phyloP scores from a whole-genome alignment of 2,797 vertebrate genomes.

The Synaphobranchus kaupii region DNA sequence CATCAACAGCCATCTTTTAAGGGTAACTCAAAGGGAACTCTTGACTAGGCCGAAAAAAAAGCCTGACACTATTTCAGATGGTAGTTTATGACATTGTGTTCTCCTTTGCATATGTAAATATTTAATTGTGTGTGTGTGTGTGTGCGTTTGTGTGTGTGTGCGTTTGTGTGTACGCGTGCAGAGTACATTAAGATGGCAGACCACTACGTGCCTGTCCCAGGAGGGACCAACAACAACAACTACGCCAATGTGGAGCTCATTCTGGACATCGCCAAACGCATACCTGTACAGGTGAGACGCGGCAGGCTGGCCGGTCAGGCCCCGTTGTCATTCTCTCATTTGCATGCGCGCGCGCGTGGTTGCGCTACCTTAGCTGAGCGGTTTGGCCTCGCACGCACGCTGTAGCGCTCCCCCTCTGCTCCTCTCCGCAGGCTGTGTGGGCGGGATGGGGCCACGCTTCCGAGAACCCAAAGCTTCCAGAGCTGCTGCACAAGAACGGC shows the following conservation, averaged over 20 bases:
- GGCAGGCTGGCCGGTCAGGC: neutral
- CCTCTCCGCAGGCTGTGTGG: slow-evolving; percentile 86
- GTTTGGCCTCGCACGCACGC: neutral
- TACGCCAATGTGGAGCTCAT: slow-evolving; percentile 97
- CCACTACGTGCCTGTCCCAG: slow-evolving; percentile 93
- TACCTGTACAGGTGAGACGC: slow-evolving; percentile 87
- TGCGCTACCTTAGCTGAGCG: neutral
- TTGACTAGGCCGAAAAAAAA: neutral
- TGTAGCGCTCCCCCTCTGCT: slow-evolving; percentile 3
- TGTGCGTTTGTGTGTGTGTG: neutral
- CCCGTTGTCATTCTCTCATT: neutral
- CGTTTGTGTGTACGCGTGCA: slow-evolving; percentile 47
- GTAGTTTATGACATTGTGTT: too few species aligned
- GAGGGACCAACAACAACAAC: slow-evolving; percentile 96
- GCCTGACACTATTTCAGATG: neutral
- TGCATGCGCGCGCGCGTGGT: too few species aligned
- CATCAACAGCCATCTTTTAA: neutral
- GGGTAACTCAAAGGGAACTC: neutral
- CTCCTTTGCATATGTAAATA: neutral
- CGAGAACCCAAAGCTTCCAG: slow-evolving; percentile 95
- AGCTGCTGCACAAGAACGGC: slow-evolving; percentile 85
- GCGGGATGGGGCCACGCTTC: slow-evolving; percentile 98
- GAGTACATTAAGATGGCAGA: slow-evolving; percentile 99
- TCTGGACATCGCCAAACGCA: slow-evolving; percentile 92
- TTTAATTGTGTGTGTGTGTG: neutral